Base-by-base conservation (phyloP, 1,140 invertebrate genomes). In the Platorchestia sp. region DNA sequence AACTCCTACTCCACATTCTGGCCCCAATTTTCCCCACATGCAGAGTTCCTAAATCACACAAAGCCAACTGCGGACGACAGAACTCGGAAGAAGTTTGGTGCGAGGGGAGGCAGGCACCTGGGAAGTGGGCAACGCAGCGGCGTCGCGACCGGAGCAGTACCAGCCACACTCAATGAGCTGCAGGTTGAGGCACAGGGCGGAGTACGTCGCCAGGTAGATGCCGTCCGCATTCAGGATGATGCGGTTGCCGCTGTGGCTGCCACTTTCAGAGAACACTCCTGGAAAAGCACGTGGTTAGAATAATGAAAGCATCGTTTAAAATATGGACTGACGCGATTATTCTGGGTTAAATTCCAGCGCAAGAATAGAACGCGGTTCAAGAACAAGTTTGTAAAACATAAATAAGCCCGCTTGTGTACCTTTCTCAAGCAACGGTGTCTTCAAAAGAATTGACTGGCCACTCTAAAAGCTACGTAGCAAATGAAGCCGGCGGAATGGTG, bases 201-300 rank as follows among this genome's bases (percentile, higher is more conserved):
- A 98, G 97, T 99, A 99, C 0, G 98, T 99, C 0, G 99, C 98
- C 95, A 99, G 97, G 97, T 99, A 99, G 95, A 99, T 98, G 95
- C 99, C 99, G 97, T 99, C 99, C 43, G 99, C 99, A 97, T 99
- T 99, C 97, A 99, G 98, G 90, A 99, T 99, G 5, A 97, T 96
- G 42, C 96, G 96, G 51, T 95, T 95, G 44, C 89, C 43, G 27
- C 95, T 93, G 27, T 95, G 95, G 53, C 95, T 47, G 22, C 75
- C 86, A 22, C 95, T 95, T 45, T 95, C 53, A 42, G 53, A 95
- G 86, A 96, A 96, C n/a, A 96, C 96, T 42, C 96, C 96, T 96
- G 95, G 0, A 90, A 90, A 44, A 1, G 42, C 45, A 95, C 41
- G 27, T 75, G 1, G 10, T 75, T 3, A 3, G 59, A 75, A 36